phyloP scores from a whole-genome alignment of 2,888 invertebrate genomes.

The Pelosia muscerda region DNA sequence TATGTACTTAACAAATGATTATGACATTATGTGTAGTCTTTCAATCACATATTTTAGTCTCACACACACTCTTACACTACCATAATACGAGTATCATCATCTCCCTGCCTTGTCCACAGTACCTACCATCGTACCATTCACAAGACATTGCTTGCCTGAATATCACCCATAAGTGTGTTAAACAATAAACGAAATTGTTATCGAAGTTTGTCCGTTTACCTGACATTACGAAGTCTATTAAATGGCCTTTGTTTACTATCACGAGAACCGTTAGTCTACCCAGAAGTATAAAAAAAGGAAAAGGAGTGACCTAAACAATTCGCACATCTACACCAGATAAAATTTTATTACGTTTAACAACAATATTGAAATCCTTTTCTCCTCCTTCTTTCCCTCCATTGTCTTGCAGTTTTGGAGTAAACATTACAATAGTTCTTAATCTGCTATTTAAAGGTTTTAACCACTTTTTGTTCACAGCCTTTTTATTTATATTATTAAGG shows the following conservation, averaged over 20 bases:
- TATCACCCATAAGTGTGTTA: neutral
- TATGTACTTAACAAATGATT: too few species aligned
- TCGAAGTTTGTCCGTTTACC: neutral
- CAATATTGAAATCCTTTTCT: neutral
- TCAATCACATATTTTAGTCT: too few species aligned
- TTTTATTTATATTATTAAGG: neutral
- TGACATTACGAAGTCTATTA: neutral
- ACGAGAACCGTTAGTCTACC: neutral
- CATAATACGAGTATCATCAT: too few species aligned
- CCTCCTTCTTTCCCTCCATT: too few species aligned
- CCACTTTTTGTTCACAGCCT: neutral
- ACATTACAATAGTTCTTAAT: neutral
- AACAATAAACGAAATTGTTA: neutral
- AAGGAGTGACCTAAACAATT: neutral
- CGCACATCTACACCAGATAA: neutral
- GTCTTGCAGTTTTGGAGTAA: neutral
- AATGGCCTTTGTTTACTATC: too few species aligned
- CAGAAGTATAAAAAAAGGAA: neutral
- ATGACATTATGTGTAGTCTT: too few species aligned
- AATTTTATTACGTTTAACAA: neutral
- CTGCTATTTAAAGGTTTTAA: neutral
- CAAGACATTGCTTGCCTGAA: neutral
- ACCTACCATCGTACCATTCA: too few species aligned
- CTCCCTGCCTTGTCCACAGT: too few species aligned
- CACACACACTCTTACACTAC: too few species aligned